Evolutionary conservation across 2,888 invertebrate genomes (phyloP).

Genomic region (Arrhopalites spinosus): DNA sequence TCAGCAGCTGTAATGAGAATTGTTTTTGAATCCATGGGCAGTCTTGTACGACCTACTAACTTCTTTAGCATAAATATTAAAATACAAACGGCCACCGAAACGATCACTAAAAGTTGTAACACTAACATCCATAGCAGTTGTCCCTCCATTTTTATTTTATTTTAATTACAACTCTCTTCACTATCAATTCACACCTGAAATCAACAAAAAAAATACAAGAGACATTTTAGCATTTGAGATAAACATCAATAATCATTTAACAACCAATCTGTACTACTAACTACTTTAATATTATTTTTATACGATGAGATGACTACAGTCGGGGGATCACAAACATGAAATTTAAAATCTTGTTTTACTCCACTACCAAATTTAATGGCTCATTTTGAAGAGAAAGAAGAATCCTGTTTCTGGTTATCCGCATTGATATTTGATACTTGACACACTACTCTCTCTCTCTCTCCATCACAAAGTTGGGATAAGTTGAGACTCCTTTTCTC

Average conservation of each 20-base stretch:
- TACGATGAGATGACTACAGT: no score
- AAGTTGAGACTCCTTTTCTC: no score
- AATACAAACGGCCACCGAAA: constrained; percentile 52
- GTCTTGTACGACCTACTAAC: constrained; percentile 45
- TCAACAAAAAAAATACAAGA: background rate
- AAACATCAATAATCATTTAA: background rate
- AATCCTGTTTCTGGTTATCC: no score
- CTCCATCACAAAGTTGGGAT: no score
- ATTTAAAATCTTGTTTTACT: no score
- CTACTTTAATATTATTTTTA: no score
- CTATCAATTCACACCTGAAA: background rate
- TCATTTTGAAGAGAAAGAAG: no score
- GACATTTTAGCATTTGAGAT: background rate
- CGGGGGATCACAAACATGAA: no score
- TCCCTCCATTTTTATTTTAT: constrained; percentile 47
- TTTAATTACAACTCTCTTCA: background rate
- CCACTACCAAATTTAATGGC: no score
- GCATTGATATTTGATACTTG: background rate
- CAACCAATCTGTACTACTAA: no score
- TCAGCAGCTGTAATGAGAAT: constrained; percentile 53
- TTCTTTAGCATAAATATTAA: constrained; percentile 53
- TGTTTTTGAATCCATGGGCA: constrained; percentile 52
- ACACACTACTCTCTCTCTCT: background rate
- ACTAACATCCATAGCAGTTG: constrained; percentile 52
- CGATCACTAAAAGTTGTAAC: constrained; percentile 51